Evolutionary conservation across 92 coral and sea anemone species (phyloP), one percentile per base, ranked within the genome.

Genomic region (Phenganax subtilis): DNA sequence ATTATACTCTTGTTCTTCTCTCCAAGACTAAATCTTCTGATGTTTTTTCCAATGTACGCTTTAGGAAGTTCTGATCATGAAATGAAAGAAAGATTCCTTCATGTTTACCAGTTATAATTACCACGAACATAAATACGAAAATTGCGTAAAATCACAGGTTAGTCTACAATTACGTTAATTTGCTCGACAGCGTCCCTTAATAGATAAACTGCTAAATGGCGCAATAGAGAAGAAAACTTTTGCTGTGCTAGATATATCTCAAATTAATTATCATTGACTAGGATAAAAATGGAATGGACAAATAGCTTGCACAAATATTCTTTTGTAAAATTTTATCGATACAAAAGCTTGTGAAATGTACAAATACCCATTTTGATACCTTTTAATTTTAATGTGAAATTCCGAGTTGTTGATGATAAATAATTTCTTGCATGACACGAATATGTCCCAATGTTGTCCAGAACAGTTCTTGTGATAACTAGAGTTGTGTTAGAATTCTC

Each of bases 361-460:
- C 47, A 37, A 37, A 37, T 37, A 37, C 47, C 78, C 10, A 87
- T 67, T 55, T 55, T 6, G 65, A 72, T 75, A 51, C 91, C 91
- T 71, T 64, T 79, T 20, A 79, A 64, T 52, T 30, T 65, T 20
- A 79, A 62, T 8, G 44, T 63, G 29, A 81, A 75, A 75, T 83
- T 82, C 20, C 55, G 9, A 10, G 10, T 28, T 54, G 64, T 54
- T 1, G 20, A 9, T 9, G 74, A 75, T 37, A 75, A 59, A 20
- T 52, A 69, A 56, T 85, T 85, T 8, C 28, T 17, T 30, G 84
- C 91, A 60, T 15, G 30, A 44, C 91, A 88, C 3, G 72, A 69
- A 66, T 85, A 88, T 0, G 2, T 85, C 3, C 91, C 91, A 12
- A 85, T 85, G 54, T 88, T 57, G 10, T 55, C 15, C 53, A 75